Evolutionary conservation across 2,888 invertebrate species (phyloP), one percentile per base, ranked within the genome.

Genomic region (Agriopis aurantiaria): DNA sequence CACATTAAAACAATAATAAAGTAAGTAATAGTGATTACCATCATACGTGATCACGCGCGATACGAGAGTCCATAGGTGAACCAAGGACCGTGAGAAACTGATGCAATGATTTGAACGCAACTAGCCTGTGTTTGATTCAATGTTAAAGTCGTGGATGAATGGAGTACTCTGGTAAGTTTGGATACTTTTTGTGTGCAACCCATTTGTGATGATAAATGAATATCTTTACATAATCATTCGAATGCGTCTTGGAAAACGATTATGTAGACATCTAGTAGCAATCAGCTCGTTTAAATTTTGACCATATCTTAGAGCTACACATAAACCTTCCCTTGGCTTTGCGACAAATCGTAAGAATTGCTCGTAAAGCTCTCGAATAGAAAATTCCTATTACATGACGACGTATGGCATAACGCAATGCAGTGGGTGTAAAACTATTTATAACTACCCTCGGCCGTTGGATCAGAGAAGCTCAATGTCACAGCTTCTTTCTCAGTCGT

Each of bases 401-500:
- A 80, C 80, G 79, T 77, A 83, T 80, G 79, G 82, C 83, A 79
- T 78, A 81, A 78, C 77, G 73, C 71, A 76, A 81, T 80, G 81
- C 77, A 80, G 90, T 89, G 86, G 87, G 89, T 85, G 89, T 86
- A 79, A 85, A 88, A 85, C 85, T 91, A 92, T 91, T 91, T 91
- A 92, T 92, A 92, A 85, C 88, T 85, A 87, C 88, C 89, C 88
- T 89, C 86, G 79, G 75, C 76, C 74, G 82, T 82, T 81, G 78
- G 78, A 88, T 88, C 87, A 87, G 88, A 87, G 78, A 72, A 81
- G 79, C 88, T 89, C 93, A 93, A 92, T 93, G 92, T 91, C 92
- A 92, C 82, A 79, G 81, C 74, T 80, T 81, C 80, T 82, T 85
- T 85, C 79, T 80, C 76, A 74, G 75, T 71, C 78, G 74, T 89